Evolutionary conservation across 2,113 vertebrate species (phyloP).

Genomic region (Fulmarus glacialis): DNA sequence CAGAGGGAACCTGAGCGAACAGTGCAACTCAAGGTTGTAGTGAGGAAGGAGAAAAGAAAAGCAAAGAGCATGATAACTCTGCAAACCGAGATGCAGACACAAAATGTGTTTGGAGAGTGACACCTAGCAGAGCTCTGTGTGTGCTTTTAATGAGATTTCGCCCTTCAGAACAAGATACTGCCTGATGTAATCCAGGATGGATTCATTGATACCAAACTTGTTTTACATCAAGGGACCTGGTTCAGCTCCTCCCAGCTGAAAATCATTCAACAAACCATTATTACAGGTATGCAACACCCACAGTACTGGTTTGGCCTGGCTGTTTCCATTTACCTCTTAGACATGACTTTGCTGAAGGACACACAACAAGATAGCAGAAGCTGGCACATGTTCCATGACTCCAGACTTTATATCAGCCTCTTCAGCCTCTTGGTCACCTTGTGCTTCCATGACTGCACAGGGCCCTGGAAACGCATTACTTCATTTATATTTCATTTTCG

Average conservation of each 20-base stretch:
- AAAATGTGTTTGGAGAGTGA: neutral
- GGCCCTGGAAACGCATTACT: neutral
- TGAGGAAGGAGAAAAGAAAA: neutral
- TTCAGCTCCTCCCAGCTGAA: neutral
- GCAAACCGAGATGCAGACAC: neutral
- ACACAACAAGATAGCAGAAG: neutral
- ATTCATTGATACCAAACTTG: neutral
- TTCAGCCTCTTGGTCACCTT: neutral
- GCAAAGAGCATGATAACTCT: neutral
- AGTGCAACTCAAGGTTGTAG: neutral
- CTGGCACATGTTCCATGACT: neutral
- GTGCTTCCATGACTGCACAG: neutral
- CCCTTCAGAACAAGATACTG: neutral
- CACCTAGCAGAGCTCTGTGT: neutral
- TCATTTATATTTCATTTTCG: neutral
- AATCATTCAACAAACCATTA: neutral
- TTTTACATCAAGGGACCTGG: neutral
- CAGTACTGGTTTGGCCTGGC: neutral
- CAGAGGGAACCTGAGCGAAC: neutral
- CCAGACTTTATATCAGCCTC: neutral
- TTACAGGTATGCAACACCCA: neutral
- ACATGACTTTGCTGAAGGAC: constrained; percentile 32
- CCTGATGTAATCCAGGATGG: neutral
- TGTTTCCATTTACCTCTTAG: neutral
- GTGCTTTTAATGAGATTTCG: neutral